A percentile compares a stretch with the other conserved stretches of the same genome.
These are phyloP conservation scores for Bombylius discolor DNA, from an alignment of 2,888 invertebrate genomes.

Conservation along the genomic window DNA sequence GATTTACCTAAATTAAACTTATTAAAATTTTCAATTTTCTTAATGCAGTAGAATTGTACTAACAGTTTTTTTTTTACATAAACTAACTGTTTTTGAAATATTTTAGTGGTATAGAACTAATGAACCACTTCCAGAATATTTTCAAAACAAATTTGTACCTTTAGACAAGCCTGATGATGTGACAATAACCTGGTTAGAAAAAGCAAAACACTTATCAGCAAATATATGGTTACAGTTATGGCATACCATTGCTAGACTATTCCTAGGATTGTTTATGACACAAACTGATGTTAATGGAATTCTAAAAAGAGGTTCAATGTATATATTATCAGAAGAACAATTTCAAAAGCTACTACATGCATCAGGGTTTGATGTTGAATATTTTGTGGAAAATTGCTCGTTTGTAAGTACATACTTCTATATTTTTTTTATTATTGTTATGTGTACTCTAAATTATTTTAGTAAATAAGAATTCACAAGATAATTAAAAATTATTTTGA, in stretches of 20 bases:
- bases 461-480: too few relatives aligned
- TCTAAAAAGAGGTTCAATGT: conserved; percentile 90
- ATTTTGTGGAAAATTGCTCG: conserved; percentile 16
- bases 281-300: conserved; percentile 92
- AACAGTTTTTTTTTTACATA: too few relatives aligned
- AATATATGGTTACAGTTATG: conserved; percentile 73
- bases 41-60: too few relatives aligned
- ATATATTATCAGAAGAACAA: conserved; percentile 78
- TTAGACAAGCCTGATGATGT: conserved; percentile 29
- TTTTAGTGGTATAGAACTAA: conserved; percentile 31
- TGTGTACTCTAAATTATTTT: too few relatives aligned
- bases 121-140: conserved; percentile 24
- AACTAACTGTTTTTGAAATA: too few relatives aligned
- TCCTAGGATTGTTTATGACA: conserved; percentile 82
- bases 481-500: too few relatives aligned
- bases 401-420: conserved; percentile 17
- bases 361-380: conserved; percentile 25
- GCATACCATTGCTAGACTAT: conserved; percentile 73
- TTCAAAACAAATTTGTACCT: conserved; percentile 30
- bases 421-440: too few relatives aligned
- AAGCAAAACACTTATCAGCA: conserved; percentile 29
- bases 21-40: not conserved
- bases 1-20: too few relatives aligned
- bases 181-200: conserved; percentile 31
- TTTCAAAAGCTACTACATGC: conserved; percentile 41